Conservation (phyloP, 1,140 invertebrate species). For the Delia radicum region DNA sequence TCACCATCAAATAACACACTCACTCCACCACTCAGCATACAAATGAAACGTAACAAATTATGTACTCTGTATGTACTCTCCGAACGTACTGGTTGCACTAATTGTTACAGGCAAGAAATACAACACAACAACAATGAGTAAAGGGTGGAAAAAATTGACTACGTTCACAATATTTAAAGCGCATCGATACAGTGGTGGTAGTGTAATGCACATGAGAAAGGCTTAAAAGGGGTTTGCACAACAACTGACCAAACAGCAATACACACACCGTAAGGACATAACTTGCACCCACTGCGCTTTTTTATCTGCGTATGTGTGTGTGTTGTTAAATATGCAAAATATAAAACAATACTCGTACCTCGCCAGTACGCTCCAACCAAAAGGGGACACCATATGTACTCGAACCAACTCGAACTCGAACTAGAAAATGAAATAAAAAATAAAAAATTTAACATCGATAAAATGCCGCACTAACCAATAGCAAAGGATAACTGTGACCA, state of each 20-base stretch:
- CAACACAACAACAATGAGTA: background rate
- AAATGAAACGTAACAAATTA: background rate
- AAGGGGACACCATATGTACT: too few relatives aligned
- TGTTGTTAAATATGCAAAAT: conserved; percentile 25
- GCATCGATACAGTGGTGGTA: background rate
- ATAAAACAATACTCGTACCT: background rate
- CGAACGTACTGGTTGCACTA: conserved; percentile 17
- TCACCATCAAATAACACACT: too few relatives aligned
- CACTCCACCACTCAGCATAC: background rate
- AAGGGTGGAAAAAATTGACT: conserved; percentile 7
- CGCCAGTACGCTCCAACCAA: background rate
- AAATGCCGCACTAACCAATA: conserved; percentile 31
- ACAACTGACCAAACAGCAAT: background rate
- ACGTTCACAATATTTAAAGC: conserved; percentile 7
- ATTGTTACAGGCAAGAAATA: conserved; percentile 18
- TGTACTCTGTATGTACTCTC: background rate
- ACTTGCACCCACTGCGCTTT: conserved; percentile 22
- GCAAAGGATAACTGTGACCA: conserved; percentile 20
- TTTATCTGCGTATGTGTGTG: too few relatives aligned
- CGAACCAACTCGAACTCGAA: too few relatives aligned
- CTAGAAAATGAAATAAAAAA: background rate
- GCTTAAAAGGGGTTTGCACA: background rate
- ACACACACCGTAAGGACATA: background rate
- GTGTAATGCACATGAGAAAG: background rate
- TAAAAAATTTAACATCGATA: conserved; percentile 26